Evolutionary conservation across 1,140 invertebrate genomes (phyloP).

Genomic region (Sycophaga agraensis): DNA sequence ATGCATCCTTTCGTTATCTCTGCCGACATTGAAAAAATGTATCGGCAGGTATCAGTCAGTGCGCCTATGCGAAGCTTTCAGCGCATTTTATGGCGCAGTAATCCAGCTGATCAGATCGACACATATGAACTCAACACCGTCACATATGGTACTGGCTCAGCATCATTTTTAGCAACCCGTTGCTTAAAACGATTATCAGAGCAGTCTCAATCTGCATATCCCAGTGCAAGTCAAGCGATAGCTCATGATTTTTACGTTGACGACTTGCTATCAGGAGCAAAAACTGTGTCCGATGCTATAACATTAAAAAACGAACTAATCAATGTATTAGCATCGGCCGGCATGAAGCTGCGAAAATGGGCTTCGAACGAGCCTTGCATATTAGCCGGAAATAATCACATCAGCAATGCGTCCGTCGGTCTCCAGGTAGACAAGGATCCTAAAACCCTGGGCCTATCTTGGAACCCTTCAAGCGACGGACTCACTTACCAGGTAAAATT

Average conservation of each 20-base stretch:
- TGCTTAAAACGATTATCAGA: constrained; percentile 43
- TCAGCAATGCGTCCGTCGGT: too few relatives aligned
- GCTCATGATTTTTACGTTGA: constrained; percentile 50
- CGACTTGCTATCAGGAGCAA: constrained; percentile 47
- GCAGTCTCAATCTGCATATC: constrained; percentile 32
- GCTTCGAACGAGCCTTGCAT: constrained; percentile 37
- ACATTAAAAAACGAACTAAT: constrained; percentile 31
- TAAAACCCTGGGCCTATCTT: constrained; percentile 3
- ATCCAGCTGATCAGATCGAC: neutral
- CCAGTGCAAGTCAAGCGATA: constrained; percentile 34
- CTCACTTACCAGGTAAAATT: neutral
- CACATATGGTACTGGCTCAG: constrained; percentile 22
- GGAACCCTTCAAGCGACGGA: neutral
- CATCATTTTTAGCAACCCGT: constrained; percentile 44
- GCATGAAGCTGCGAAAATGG: constrained; percentile 48
- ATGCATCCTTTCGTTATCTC: neutral
- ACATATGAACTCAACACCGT: constrained; percentile 22
- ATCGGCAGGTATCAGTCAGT: constrained; percentile 2
- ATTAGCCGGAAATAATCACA: neutral
- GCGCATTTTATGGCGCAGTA: constrained; percentile 20
- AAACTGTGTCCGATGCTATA: constrained; percentile 40
- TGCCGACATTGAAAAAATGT: constrained; percentile 2
- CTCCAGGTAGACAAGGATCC: neutral
- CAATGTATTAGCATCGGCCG: constrained; percentile 32
- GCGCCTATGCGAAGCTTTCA: neutral